These are phyloP conservation scores for Python bivittatus DNA, from an alignment of 2,113 vertebrate species.

Conservation along the genomic window DNA sequence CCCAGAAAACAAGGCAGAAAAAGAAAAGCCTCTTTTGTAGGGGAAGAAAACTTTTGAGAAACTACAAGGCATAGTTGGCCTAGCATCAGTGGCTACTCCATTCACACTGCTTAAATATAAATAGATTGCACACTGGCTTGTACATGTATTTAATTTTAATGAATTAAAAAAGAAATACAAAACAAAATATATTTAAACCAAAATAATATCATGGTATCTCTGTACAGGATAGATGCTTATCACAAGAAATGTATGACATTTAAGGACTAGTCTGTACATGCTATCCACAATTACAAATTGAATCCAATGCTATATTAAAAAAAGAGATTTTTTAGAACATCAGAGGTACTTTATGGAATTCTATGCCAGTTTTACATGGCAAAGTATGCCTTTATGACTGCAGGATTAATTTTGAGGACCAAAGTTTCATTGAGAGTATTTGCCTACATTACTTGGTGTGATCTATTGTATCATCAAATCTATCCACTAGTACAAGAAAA, in stretches of 20 bases:
- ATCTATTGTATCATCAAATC: neutral
- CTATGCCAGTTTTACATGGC: neutral
- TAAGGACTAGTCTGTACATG: constrained; percentile 3
- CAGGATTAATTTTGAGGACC: neutral
- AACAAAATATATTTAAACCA: constrained; percentile 35
- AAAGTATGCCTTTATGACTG: neutral
- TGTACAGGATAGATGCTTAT: constrained; percentile 5
- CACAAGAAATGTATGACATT: constrained; percentile 22
- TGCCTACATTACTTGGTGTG: neutral
- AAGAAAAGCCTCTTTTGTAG: neutral
- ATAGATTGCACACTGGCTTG: neutral
- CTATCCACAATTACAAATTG: constrained; percentile 10
- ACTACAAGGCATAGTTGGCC: neutral
- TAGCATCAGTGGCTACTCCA: neutral
- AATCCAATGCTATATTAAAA: neutral
- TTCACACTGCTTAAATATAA: neutral
- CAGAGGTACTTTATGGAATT: neutral
- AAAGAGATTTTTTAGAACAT: neutral
- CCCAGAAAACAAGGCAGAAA: neutral
- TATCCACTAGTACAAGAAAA: neutral
- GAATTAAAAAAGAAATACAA: neutral
- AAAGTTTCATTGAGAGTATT: neutral
- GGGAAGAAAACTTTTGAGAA: neutral
- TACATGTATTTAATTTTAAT: constrained; percentile 2
- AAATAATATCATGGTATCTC: neutral